Base-by-base conservation (phyloP, 2,113 vertebrate species). In the Astur gentilis region DNA sequence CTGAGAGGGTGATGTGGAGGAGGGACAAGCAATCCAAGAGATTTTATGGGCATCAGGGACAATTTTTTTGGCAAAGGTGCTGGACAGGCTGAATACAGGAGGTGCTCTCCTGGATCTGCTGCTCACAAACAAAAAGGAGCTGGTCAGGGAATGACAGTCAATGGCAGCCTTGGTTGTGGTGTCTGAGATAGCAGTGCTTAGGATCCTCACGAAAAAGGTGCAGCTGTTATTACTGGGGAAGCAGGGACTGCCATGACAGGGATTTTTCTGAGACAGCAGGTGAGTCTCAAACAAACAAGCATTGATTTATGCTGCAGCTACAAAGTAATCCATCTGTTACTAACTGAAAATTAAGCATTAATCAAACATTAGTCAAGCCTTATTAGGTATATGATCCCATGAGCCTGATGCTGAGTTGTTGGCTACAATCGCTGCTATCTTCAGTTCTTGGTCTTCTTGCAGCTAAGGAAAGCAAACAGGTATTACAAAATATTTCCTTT, bases 281-380 rank as follows among this genome's bases (percentile, higher is more conserved):
- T 32, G 38, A 76, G 32, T 69, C 61, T 64, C 44, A 70, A 70
- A 69, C 38, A 69, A 89, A 89, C 58, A 60, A 86, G 55, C 36
- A 58, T 3, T 52, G 38, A 70, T 70, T 70, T 70, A 52, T 45
- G 40, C 36, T 76, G 62, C 38, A 58, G 36, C 62, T 76, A 87
- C 57, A 29, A 71, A 76, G 34, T 65, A 90, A 90, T 60, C 69
- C 69, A 52, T 76, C 82, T 90, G 70, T 90, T 86, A 81, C 82
- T 65, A 93, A 78, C 17, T 23, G 45, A 90, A 90, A 93, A 82
- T 76, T 86, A 93, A 76, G 76, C 55, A 93, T 90, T 86, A 90
- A 90, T 86, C 76, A 71, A 86, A 80, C 81, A 81, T 75, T 57
- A 75, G 62, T 81, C 62, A 76, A 64, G 49, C 69, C 62, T 64